Base-by-base conservation (phyloP, 92 coral and sea anemone species). In the Siderastrea radians region DNA sequence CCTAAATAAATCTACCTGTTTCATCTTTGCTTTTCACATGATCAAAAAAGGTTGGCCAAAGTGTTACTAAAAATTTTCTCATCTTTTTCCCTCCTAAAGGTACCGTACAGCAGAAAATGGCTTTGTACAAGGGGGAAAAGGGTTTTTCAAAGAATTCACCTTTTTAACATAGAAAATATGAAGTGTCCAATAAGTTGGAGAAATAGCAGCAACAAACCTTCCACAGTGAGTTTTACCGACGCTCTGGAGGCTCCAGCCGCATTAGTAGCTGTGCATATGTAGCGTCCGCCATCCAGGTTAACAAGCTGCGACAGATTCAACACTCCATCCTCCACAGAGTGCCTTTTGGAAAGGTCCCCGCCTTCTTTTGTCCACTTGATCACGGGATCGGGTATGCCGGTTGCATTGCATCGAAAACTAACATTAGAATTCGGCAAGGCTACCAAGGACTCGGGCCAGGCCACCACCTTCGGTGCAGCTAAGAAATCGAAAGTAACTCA, bases 301-400 rank as follows among this genome's bases (percentile, higher is more conserved):
- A 69, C 60, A 89, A 95, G 72, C n/a, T 85, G 78, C 26, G 71
- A 51, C 45, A 95, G 70, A 19, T 90, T 89, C 84, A 95, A 77
- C 44, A 83, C 71, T 15, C 90, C 96, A 59, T 84, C 49, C 68
- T 62, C 84, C 48, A 75, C 66, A 38, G 77, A 62, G 70, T 95
- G 98, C 14, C 68, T 65, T 52, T 68, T 76, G 38, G 96, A 94
- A 45, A 95, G 89, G 14, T 83, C 48, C 14, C 86, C 89, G 49
- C 83, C 89, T 66, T 93, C 88, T 74, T 90, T 92, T 19, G 93
- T 86, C 98, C 98, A 95, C 70, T 91, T 82, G 51, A 91, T 79
- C 53, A 79, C 88, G 26, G 98, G 98, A 9, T 72, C 65, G 17
- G 98, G 98, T 74, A 89, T 91, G 16, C 98, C 98, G 69, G 93